phyloP scores from a whole-genome alignment of 2,797 vertebrate genomes.

The Aulostomus chinensis region DNA sequence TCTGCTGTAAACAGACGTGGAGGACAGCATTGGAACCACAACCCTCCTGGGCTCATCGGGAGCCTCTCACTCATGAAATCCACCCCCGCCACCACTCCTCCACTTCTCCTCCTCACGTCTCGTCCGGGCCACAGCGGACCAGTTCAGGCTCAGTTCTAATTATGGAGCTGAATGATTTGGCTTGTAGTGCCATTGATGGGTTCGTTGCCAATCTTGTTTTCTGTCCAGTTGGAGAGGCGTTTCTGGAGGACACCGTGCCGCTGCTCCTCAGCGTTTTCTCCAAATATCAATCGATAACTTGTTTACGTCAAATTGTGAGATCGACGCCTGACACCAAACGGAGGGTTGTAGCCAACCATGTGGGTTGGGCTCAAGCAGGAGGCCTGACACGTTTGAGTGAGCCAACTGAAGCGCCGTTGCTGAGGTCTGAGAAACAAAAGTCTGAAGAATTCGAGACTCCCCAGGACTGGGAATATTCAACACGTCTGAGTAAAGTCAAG shows the following conservation, averaged over 20 bases:
- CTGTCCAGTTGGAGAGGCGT: conserved; percentile 38
- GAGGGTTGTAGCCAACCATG: too few species aligned
- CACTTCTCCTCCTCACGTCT: conserved; percentile 5
- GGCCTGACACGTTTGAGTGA: too few species aligned
- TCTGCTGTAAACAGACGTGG: conserved; percentile 71
- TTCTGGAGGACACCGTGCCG: conserved; percentile 7
- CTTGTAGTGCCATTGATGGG: conserved; percentile 52
- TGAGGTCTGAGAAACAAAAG: too few species aligned
- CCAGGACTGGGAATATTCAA: too few species aligned
- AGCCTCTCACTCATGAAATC: conserved; percentile 71
- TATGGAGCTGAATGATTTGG: conserved; percentile 66
- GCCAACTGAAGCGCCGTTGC: too few species aligned
- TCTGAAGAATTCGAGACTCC: too few species aligned
- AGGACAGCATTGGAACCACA: conserved; percentile 69
- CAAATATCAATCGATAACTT: conserved; percentile 56
- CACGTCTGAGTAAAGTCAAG: too few species aligned
- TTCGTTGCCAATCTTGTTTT: conserved; percentile 44
- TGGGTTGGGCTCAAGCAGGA: too few species aligned
- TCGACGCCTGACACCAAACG: too few species aligned
- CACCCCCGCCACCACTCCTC: conserved; percentile 28
- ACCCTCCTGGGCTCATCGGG: conserved; percentile 54
- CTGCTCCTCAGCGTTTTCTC: conserved; percentile 3
- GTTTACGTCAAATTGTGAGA: conserved; percentile 45
- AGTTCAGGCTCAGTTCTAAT: conserved; percentile 65
- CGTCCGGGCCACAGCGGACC: conserved; percentile 48